phyloP scores from a whole-genome alignment of 2,888 invertebrate species.

The Ophonus ardosiacus region DNA sequence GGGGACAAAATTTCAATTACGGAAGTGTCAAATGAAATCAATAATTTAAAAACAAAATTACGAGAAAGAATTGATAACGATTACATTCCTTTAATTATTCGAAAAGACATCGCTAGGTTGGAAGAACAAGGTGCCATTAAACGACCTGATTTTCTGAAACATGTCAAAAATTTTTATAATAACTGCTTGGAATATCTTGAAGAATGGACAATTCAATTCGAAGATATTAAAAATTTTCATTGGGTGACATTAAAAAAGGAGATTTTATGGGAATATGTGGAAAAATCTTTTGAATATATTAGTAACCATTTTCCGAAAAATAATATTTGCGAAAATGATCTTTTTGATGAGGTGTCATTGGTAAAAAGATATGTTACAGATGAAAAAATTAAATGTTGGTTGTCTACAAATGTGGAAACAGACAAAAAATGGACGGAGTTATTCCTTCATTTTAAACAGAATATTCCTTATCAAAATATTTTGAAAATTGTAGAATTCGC shows the following conservation, averaged over 20 bases:
- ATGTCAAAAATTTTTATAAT: not conserved
- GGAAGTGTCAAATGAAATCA: conserved; percentile 48
- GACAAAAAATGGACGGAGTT: conserved; percentile 58
- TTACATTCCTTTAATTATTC: conserved; percentile 57
- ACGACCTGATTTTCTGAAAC: not conserved
- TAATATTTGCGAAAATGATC: no score
- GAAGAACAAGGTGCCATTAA: conserved; percentile 4
- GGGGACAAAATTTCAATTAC: conserved; percentile 39
- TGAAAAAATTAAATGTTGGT: conserved; percentile 45
- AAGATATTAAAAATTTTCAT: conserved; percentile 4
- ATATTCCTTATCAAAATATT: conserved; percentile 55
- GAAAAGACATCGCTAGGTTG: conserved; percentile 42
- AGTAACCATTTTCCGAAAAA: no score
- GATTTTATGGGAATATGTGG: no score
- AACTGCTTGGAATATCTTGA: conserved; percentile 5
- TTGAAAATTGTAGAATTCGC: no score
- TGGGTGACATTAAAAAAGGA: no score
- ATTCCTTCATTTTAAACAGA: conserved; percentile 54
- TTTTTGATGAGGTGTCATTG: not conserved
- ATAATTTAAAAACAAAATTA: conserved; percentile 60
- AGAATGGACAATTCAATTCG: not conserved
- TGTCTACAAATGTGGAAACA: conserved; percentile 54
- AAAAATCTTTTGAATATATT: no score
- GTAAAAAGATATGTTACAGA: conserved; percentile 49
- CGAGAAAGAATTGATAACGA: conserved; percentile 58